Percentiles rank a stretch among this genome's conserved stretches.
These are phyloP conservation scores for Chalcosyrphus nemorum DNA, from an alignment of 2,888 invertebrate genomes.

Conservation along the genomic window DNA sequence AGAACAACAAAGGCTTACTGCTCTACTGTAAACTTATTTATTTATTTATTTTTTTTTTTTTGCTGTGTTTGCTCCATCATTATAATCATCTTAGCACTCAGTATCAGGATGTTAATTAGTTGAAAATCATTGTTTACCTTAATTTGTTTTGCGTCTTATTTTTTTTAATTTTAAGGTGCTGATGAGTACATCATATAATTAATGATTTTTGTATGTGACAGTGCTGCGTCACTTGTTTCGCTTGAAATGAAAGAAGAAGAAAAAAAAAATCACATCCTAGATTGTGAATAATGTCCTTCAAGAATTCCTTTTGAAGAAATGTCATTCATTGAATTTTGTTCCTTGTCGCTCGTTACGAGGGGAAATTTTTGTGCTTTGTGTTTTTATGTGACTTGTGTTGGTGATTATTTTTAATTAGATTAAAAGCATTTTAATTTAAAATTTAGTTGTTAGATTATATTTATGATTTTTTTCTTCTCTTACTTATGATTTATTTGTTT, in stretches of 20 bases:
- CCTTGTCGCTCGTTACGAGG: neutral
- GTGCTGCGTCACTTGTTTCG: neutral
- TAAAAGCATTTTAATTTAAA: neutral
- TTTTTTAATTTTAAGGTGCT: constrained; percentile 1
- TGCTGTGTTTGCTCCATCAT: constrained; percentile 36
- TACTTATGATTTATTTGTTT: constrained; percentile 68
- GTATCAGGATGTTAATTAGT: constrained; percentile 49
- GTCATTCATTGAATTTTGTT: neutral
- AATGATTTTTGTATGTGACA: constrained; percentile 8
- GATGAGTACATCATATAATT: neutral
- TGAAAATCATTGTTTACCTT: constrained; percentile 43
- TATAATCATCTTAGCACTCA: constrained; percentile 33
- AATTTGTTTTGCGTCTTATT: constrained; percentile 24
- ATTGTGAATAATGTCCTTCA: constrained; percentile 6
- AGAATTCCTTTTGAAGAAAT: neutral
- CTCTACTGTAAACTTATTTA: neutral
- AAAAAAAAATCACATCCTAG: neutral
- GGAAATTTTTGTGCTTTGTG: neutral
- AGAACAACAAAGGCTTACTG: constrained; percentile 19
- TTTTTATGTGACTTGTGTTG: neutral
- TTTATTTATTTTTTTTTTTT: too few species aligned
- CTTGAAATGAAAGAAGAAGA: constrained; percentile 1
- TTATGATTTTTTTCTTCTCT: constrained; percentile 44
- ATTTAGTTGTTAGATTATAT: neutral
- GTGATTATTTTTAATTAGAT: neutral